Evolutionary conservation across 1,140 invertebrate species (phyloP).

Genomic region (Ostrea edulis): DNA sequence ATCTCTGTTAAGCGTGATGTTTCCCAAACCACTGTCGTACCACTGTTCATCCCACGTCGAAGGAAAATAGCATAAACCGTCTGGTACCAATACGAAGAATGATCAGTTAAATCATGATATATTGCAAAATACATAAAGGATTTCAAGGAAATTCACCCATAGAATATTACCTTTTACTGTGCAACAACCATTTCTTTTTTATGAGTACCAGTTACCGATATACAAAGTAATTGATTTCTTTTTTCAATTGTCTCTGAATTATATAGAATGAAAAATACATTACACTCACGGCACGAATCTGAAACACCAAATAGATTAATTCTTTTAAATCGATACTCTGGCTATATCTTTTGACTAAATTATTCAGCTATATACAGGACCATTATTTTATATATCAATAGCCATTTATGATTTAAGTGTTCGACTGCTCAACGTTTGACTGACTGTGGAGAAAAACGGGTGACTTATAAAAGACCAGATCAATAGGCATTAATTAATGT

Average conservation of each 20-base stretch:
- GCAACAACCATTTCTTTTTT: background rate
- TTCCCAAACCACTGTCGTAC: conserved; percentile 49
- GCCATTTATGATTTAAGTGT: background rate
- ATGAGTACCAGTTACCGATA: too few relatives aligned
- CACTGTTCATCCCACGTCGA: conserved; percentile 50
- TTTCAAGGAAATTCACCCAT: background rate
- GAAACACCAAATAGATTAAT: background rate
- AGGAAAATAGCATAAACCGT: conserved; percentile 50
- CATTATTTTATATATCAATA: background rate
- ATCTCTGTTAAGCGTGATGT: conserved; percentile 35
- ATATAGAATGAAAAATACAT: background rate
- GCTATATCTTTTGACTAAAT: background rate
- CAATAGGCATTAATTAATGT: background rate
- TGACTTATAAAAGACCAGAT: background rate
- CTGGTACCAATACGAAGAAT: conserved; percentile 8
- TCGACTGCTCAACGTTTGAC: background rate
- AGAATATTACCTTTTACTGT: background rate
- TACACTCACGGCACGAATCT: conserved; percentile 21
- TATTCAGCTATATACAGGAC: background rate
- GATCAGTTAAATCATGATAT: background rate
- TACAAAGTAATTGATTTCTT: background rate
- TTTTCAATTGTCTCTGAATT: background rate
- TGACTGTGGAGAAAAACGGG: background rate
- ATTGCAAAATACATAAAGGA: background rate
- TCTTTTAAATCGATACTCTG: background rate